A percentile compares a stretch with the other conserved stretches of the same genome.
Evolutionary conservation across 2,113 vertebrate genomes (phyloP).

Genomic region (Trematomus loennbergii): DNA sequence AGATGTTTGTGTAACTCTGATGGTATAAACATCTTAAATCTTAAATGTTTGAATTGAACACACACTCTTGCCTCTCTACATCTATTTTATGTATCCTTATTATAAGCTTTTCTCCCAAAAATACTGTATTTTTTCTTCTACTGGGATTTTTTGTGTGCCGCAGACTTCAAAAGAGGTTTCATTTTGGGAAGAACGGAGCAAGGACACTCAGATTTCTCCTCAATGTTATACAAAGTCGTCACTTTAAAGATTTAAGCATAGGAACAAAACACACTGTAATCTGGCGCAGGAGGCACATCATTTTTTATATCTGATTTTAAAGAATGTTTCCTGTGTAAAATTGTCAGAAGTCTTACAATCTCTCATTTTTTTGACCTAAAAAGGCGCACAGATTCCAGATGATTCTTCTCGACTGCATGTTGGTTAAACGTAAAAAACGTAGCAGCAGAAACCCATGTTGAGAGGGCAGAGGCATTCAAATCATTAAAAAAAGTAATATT

Average conservation of each 20-base stretch:
- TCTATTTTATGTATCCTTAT: background rate
- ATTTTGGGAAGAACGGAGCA: constrained; percentile 17
- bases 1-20: constrained; percentile 3
- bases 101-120: background rate
- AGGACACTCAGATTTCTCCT: constrained; percentile 13
- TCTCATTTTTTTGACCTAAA: background rate
- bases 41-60: background rate
- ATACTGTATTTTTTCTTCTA: constrained; percentile 7
- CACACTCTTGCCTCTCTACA: background rate
- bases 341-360: background rate
- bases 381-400: background rate
- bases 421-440: constrained; percentile 4
- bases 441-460: background rate
- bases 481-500: constrained; percentile 24
- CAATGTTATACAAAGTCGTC: constrained; percentile 20
- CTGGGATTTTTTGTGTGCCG: background rate
- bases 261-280: background rate
- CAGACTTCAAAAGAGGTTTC: constrained; percentile 23
- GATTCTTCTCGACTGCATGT: background rate
- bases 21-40: background rate
- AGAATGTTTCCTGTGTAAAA: background rate
- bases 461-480: constrained; percentile 5
- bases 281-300: background rate
- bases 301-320: background rate
- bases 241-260: background rate